A percentile compares a stretch with the other conserved stretches of the same genome.
These are phyloP conservation scores for Sebastes hubbsi DNA, from an alignment of 2,797 vertebrate species.

Conservation along the genomic window DNA sequence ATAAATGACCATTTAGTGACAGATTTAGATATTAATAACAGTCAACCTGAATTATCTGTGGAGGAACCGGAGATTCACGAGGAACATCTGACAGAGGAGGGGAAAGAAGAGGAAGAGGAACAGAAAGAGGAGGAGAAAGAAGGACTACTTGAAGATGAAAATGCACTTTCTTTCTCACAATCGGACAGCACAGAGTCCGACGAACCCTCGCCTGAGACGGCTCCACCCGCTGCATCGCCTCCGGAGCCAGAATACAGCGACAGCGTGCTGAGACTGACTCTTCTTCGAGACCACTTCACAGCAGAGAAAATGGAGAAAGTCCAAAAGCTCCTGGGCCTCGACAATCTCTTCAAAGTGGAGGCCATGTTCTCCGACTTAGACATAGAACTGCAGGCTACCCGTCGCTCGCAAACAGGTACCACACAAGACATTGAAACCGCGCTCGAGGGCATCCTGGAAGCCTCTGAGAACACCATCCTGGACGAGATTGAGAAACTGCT, in stretches of 20 bases:
- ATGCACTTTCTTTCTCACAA: conserved; percentile 77
- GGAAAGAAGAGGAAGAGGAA: conserved; percentile 18
- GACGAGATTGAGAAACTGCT: conserved; percentile 88
- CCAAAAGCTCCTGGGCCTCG: conserved; percentile 83
- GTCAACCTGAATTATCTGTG: conserved; percentile 1
- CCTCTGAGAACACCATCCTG: conserved; percentile 87
- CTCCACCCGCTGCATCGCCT: background rate
- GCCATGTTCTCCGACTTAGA: conserved; percentile 88
- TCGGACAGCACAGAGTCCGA: conserved; percentile 9
- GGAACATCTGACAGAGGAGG: conserved; percentile 30
- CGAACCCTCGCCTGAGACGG: conserved; percentile 1
- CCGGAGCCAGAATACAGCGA: conserved; percentile 79
- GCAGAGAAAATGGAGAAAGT: conserved; percentile 80
- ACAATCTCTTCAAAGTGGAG: conserved; percentile 85
- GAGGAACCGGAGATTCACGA: conserved; percentile 26
- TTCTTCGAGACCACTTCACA: conserved; percentile 85
- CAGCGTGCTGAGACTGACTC: conserved; percentile 74
- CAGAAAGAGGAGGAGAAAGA: conserved; percentile 53
- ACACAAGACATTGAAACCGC: conserved; percentile 80
- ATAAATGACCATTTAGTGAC: background rate
- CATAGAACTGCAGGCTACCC: conserved; percentile 81
- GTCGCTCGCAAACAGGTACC: conserved; percentile 50
- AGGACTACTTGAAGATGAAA: conserved; percentile 93
- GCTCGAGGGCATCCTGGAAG: conserved; percentile 88
- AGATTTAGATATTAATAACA: conserved; percentile 33